Conservation (phyloP, 2,888 invertebrate species). For the Drosophila neonasuta region DNA sequence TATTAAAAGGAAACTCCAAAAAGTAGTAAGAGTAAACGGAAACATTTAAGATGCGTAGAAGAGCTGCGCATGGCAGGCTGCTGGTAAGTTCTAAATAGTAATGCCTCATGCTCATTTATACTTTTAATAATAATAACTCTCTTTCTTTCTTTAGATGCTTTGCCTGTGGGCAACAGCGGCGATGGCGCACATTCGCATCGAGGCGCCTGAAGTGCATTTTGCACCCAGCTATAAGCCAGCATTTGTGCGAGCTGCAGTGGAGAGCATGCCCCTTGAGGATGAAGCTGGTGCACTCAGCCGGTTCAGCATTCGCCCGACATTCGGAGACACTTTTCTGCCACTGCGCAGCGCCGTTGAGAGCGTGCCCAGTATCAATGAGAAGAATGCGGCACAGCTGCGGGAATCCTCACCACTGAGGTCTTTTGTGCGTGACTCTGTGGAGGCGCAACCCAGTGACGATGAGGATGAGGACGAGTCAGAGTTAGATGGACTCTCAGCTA, state of each 20-base stretch:
- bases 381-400: conserved; percentile 49
- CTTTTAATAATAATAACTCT: too few relatives aligned
- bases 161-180: conserved; percentile 43
- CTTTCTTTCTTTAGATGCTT: conserved; percentile 39
- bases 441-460: conserved; percentile 74
- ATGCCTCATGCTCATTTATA: too few relatives aligned
- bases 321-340: conserved; percentile 83
- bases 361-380: conserved; percentile 83
- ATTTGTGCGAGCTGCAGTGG: conserved; percentile 81
- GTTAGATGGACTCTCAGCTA: background rate
- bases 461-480: conserved; percentile 34
- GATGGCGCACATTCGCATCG: conserved; percentile 74
- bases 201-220: conserved; percentile 71
- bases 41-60: conserved; percentile 51
- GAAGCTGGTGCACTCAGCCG: conserved; percentile 52
- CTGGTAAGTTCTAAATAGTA: conserved; percentile 44
- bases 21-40: background rate
- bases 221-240: conserved; percentile 63
- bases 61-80: conserved; percentile 44
- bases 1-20: background rate
- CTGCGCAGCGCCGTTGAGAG: conserved; percentile 90
- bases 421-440: conserved; percentile 81
- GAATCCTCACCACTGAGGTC: conserved; percentile 61
- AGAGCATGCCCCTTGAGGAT: conserved; percentile 76
- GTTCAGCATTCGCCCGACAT: conserved; percentile 71